Base-by-base conservation (phyloP, 1,140 invertebrate species). In the Nautilus pompilius region DNA sequence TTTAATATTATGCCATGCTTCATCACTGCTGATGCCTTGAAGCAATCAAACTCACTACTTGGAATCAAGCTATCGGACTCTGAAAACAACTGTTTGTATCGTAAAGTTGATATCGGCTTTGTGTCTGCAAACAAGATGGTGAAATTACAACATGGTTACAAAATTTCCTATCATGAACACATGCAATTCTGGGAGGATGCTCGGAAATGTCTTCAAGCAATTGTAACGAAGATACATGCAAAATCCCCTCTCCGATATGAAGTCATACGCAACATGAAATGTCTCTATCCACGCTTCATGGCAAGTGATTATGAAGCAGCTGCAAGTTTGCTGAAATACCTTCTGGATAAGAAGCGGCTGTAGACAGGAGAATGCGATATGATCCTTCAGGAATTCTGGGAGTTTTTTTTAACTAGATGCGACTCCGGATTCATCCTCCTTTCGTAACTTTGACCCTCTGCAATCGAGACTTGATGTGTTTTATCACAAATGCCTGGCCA, bases 391-490 rank as follows among this genome's bases (percentile, higher is more conserved):
- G 33, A 66, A 51, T 62, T 30, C 26, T 3, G n/a, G n/a, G 2
- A 26, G 6, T 5, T 1, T 65, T 65, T 4, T 15, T 60, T 33
- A 33, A 58, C 24, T 58, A 45, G 6, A 58, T 66, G 15, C 15
- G 30, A 5, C 26, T 24, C 24, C n/a, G 8, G 34, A 58, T 29
- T n/a, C 2, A 24, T 1, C 2, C n/a, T 53, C n/a, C n/a, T n/a
- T 60, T 15, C 26, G 13, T 29, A 33, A n/a, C 5, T 64, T 65
- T 41, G 24, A 58, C 28, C 33, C 17, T 17, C 56, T 2, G 0
- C n/a, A 54, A 13, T 41, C 54, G 15, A 49, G 62, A 28, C 17
- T 73, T 34, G n/a, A n/a, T 51, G 3, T 6, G 17, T 58, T 73
- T 51, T 63, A 48, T 3, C 59, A 36, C 30, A 29, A 45, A 17